A percentile compares a stretch with the other conserved stretches of the same genome.
Evolutionary conservation across 2,113 vertebrate species (phyloP).

Genomic region (Periophthalmodon schlosseri): DNA sequence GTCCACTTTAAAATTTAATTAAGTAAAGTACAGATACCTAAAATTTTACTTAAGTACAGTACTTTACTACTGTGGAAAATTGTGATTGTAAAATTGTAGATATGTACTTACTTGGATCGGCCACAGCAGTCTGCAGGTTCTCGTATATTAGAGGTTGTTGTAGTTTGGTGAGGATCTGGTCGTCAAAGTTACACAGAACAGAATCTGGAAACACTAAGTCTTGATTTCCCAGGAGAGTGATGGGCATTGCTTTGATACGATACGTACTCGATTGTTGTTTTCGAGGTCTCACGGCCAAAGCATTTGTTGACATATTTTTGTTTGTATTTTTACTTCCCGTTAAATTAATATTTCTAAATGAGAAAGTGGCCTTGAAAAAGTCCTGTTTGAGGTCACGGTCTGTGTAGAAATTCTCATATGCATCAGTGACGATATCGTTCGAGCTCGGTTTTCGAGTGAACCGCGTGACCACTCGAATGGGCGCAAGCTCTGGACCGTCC

Average conservation of each 20-base stretch:
- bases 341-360: slow-evolving; percentile 64
- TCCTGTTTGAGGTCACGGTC: slow-evolving; percentile 55
- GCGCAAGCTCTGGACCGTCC: slow-evolving; percentile 30
- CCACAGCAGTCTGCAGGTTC: slow-evolving; percentile 57
- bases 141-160: slow-evolving; percentile 48
- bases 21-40: too few relatives aligned
- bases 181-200: slow-evolving; percentile 56
- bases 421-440: slow-evolving; percentile 56
- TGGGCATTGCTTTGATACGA: slow-evolving; percentile 18
- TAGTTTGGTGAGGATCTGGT: slow-evolving; percentile 54
- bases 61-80: too few relatives aligned
- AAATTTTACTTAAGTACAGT: too few relatives aligned
- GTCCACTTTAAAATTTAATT: too few relatives aligned
- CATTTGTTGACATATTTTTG: slow-evolving; percentile 19
- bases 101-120: slow-evolving; percentile 79
- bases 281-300: slow-evolving; percentile 25
- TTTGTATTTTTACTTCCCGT: slow-evolving; percentile 7
- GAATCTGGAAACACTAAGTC: slow-evolving; percentile 49
- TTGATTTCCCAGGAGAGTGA: slow-evolving; percentile 37
- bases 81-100: slow-evolving; percentile 2
- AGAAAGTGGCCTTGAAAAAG: slow-evolving; percentile 73
- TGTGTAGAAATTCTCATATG: slow-evolving; percentile 79
- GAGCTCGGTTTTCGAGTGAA: slow-evolving; percentile 19
- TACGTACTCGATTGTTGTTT: slow-evolving; percentile 15
- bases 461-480: slow-evolving; percentile 62